A percentile compares a stretch with the other conserved stretches of the same genome.
Evolutionary conservation across 2,888 invertebrate species (phyloP).

Genomic region (Zaprionus bogoriensis): DNA sequence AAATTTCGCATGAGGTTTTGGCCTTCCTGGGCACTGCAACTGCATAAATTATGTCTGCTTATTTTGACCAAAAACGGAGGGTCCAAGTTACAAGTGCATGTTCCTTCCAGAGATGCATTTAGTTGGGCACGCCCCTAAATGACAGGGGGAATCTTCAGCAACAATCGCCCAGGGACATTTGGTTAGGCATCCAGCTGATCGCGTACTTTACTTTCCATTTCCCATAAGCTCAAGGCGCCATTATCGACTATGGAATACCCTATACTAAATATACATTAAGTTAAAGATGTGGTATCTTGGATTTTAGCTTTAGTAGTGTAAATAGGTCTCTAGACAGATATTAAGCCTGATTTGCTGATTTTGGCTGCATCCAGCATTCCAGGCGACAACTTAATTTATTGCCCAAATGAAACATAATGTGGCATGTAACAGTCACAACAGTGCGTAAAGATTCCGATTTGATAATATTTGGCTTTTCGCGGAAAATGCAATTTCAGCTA

Average conservation of each 20-base stretch:
- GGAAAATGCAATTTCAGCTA: neutral
- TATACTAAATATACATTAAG: too few species aligned
- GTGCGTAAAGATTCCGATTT: neutral
- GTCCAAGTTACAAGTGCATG: neutral
- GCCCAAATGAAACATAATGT: neutral
- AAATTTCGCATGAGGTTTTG: neutral
- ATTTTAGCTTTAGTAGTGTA: too few species aligned
- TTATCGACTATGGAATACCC: neutral
- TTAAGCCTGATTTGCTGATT: too few species aligned
- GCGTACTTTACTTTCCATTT: neutral
- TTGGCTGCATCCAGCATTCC: too few species aligned
- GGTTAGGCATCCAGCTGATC: neutral
- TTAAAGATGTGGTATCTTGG: too few species aligned
- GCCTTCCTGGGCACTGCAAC: neutral
- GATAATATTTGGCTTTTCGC: neutral
- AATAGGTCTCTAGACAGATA: too few species aligned
- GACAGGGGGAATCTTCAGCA: neutral
- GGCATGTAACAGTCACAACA: neutral
- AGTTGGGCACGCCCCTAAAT: neutral
- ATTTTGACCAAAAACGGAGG: neutral
- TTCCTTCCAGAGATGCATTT: neutral
- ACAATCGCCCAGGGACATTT: neutral
- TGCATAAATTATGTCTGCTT: constrained; percentile 7
- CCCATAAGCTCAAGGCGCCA: neutral
- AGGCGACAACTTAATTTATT: neutral